A percentile compares a stretch with the other conserved stretches of the same genome.
These are phyloP conservation scores for Brevimyrus niger DNA, from an alignment of 2,113 vertebrate genomes.

Conservation along the genomic window DNA sequence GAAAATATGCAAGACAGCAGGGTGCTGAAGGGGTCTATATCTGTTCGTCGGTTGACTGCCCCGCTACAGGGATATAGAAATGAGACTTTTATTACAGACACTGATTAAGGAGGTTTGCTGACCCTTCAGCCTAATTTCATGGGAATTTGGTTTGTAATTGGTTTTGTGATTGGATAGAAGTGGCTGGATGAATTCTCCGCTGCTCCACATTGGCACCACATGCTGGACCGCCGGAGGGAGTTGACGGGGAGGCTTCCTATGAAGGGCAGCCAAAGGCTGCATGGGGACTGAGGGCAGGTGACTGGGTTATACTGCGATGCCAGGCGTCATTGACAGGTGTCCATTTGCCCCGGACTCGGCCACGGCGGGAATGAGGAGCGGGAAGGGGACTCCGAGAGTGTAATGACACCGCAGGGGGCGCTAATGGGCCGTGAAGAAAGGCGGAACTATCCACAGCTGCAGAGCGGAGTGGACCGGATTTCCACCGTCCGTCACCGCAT, in stretches of 20 bases:
- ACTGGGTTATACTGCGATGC: neutral
- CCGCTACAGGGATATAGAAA: neutral
- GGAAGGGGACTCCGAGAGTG: neutral
- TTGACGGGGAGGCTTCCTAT: neutral
- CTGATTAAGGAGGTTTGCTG: neutral
- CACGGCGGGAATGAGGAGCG: neutral
- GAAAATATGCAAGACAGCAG: neutral
- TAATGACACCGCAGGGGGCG: neutral
- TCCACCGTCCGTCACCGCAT: neutral
- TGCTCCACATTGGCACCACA: neutral
- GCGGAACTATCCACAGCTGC: too few relatives aligned
- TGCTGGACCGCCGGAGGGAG: neutral
- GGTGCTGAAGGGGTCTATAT: neutral
- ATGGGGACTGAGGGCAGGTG: neutral
- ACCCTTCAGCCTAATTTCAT: conserved; percentile 16
- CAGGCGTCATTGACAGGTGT: neutral
- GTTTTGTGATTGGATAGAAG: conserved; percentile 6
- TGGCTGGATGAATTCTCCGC: neutral
- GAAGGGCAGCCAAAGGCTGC: neutral
- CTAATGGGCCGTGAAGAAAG: conserved; percentile 9
- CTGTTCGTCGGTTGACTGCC: neutral
- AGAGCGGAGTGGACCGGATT: neutral
- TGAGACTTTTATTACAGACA: neutral
- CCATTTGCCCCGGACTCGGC: neutral
- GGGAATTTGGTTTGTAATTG: conserved; percentile 19